Evolutionary conservation across 2,888 invertebrate genomes (phyloP).

Genomic region (Oligia fasciuncula): DNA sequence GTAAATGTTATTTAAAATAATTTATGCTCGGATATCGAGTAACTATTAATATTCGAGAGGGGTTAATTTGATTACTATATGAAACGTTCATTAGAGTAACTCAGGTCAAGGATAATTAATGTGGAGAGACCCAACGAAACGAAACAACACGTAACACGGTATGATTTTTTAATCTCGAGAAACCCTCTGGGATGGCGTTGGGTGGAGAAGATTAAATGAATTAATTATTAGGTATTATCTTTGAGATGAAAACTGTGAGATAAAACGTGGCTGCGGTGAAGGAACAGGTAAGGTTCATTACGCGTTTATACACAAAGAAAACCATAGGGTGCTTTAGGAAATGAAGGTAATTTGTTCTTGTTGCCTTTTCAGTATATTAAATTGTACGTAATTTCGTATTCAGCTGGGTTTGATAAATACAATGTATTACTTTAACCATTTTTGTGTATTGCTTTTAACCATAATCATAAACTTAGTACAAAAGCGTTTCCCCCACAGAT

Average conservation of each 20-base stretch:
- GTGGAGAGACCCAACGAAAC: slow-evolving; percentile 26
- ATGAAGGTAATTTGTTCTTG: slow-evolving; percentile 33
- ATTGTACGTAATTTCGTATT: slow-evolving; percentile 9
- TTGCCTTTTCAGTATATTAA: slow-evolving; percentile 7
- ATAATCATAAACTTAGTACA: slow-evolving; percentile 16
- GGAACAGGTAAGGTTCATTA: slow-evolving; percentile 40
- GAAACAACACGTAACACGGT: slow-evolving; percentile 55
- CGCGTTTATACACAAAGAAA: slow-evolving; percentile 33
- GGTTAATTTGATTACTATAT: slow-evolving; percentile 43
- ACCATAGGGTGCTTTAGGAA: slow-evolving; percentile 12
- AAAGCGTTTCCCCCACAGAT: slow-evolving; percentile 16
- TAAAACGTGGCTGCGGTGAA: slow-evolving; percentile 26
- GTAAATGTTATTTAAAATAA: slow-evolving; percentile 67
- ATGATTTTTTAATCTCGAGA: slow-evolving; percentile 64
- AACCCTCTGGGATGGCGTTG: slow-evolving; percentile 47
- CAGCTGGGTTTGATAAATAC: neutral
- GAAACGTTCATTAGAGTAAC: slow-evolving; percentile 29
- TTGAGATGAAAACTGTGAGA: slow-evolving; percentile 47
- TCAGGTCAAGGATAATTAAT: slow-evolving; percentile 54
- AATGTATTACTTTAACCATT: neutral
- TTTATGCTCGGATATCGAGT: slow-evolving; percentile 26
- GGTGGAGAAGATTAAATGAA: slow-evolving; percentile 57
- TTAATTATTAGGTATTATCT: slow-evolving; percentile 63
- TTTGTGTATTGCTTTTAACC: slow-evolving; percentile 12
- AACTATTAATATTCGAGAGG: slow-evolving; percentile 8